Evolutionary conservation across 2,113 vertebrate species (phyloP), one percentile per base, ranked within the genome.

Genomic region (Ceyx cyanopectus): DNA sequence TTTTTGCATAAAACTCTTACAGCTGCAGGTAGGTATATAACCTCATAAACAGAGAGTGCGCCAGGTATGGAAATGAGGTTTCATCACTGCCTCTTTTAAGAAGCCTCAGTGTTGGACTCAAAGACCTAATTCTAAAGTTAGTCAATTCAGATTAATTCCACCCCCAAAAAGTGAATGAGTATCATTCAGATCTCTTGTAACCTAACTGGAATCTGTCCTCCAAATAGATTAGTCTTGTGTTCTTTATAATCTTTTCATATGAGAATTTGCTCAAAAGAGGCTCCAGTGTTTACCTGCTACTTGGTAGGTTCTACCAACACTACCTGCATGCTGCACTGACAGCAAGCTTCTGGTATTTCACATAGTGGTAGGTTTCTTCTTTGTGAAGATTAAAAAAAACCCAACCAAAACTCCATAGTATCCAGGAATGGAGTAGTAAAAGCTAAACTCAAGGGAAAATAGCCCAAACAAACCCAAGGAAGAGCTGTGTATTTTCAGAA

Each of bases 11-110:
- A 70, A 80, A 43, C n/a, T 81, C 46, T 48, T 82, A n/a, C 62
- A 76, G 63, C 58, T 90, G 32, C 66, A 93, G 70, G 70, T 89
- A 87, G 66, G 56, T 40, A 40, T 67, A 61, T 58, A 96, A 76
- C 67, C 62, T 82, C 90, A 89, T 50, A 91, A 54, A 89, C 30
- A 89, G 26, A 74, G 27, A 72, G 48, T 12, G 79, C 10, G 67
- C 58, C 89, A 79, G 60, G 26, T 92, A 96, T 85, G 87, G 95
- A 93, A 95, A 94, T 92, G 66, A 96, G 37, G 40, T 89, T 92
- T 91, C 75, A 85, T 70, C 86, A 81, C 78, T 93, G 70, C 60
- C 15, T 85, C 89, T 90, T 92, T 85, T 87, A 93, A 85, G 56
- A 92, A 92, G 34, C 43, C 46, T 92, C 5, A 1, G 12, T 34